Conservation (phyloP, 2,113 vertebrate species). For the Aphelocoma coerulescens region DNA sequence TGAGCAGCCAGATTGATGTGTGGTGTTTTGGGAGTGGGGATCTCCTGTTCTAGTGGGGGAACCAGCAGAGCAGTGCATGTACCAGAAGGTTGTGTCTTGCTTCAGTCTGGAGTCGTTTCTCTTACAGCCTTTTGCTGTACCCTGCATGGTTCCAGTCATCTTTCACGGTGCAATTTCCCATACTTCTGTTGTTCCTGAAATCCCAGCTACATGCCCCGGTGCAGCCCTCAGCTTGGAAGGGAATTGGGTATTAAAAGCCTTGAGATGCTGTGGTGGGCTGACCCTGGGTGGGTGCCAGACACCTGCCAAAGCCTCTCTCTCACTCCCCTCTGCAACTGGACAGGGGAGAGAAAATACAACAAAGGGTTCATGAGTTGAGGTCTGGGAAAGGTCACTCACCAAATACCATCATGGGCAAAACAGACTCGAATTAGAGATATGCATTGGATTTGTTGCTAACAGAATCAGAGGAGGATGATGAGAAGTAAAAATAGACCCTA, state of each 20-base stretch:
- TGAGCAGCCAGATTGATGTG: fast-evolving
- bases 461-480: not conserved
- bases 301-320: not conserved
- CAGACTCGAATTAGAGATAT: not conserved
- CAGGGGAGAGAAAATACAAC: not conserved
- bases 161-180: not conserved
- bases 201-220: fast-evolving
- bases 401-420: not conserved
- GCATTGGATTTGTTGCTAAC: not conserved
- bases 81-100: not conserved
- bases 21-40: not conserved
- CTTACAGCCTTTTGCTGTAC: not conserved
- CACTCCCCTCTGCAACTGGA: not conserved
- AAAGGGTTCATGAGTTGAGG: not conserved
- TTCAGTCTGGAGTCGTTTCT: not conserved
- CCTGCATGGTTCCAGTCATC: not conserved
- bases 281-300: not conserved
- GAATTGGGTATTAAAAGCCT: not conserved
- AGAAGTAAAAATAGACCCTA: not conserved
- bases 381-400: not conserved
- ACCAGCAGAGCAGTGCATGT: not conserved
- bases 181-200: not conserved
- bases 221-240: not conserved
- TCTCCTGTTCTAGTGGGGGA: not conserved
- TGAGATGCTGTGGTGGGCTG: not conserved